phyloP scores from a whole-genome alignment of 2,113 vertebrate species.

The Pluvialis apricaria region DNA sequence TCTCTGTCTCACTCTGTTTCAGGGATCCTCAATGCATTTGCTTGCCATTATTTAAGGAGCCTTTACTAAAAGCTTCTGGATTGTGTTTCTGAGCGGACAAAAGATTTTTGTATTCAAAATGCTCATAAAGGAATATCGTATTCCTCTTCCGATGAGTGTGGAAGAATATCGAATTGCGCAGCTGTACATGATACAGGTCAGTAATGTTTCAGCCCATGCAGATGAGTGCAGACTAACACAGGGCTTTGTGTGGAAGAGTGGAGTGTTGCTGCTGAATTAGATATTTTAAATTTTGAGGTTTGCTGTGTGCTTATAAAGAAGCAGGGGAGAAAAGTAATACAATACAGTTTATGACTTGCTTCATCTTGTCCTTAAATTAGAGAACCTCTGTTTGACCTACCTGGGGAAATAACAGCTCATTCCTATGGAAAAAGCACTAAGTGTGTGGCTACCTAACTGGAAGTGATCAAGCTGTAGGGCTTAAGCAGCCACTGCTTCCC shows the following conservation, averaged over 20 bases:
- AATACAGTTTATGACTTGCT: background rate
- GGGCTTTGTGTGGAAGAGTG: background rate
- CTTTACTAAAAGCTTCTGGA: slow-evolving; percentile 59
- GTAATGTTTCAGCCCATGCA: background rate
- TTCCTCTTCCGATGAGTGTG: slow-evolving; percentile 96
- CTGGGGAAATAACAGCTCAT: background rate
- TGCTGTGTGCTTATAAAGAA: background rate
- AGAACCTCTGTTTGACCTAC: background rate
- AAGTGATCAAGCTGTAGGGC: background rate
- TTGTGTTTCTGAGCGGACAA: slow-evolving; percentile 49
- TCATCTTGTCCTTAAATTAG: background rate
- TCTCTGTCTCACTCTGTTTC: slow-evolving; percentile 8
- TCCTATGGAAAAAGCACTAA: background rate
- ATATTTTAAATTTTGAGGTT: fast-evolving
- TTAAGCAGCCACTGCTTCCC: background rate
- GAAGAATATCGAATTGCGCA: slow-evolving; percentile 97
- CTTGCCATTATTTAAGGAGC: slow-evolving; percentile 65
- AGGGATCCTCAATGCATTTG: slow-evolving; percentile 72
- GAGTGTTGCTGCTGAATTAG: background rate
- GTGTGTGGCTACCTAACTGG: background rate
- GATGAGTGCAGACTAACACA: background rate
- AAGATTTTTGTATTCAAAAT: slow-evolving; percentile 80
- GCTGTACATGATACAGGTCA: slow-evolving; percentile 99
- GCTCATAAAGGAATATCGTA: slow-evolving; percentile 97
- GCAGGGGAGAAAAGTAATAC: fast-evolving